Evolutionary conservation across 1,140 invertebrate species (phyloP), one percentile per base, ranked within the genome.

Genomic region (Cydia splendana): DNA sequence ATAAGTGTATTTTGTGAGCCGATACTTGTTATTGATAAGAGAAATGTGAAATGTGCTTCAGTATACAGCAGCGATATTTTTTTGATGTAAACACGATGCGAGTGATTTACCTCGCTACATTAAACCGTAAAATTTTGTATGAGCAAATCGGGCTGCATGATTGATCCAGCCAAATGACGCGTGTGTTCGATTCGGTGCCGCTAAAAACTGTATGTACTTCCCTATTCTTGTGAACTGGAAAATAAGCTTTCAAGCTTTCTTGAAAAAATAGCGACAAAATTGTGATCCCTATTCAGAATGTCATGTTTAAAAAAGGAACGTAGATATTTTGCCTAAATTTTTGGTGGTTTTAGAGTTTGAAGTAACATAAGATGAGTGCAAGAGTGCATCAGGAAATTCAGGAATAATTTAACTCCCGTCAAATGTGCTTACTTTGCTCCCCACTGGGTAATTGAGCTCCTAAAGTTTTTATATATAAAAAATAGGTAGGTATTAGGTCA

Each of bases 131-230:
- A 77, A 48, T 77, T 77, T 62, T 51, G 67, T 71, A 71, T 20
- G 76, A 65, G 74, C 71, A 77, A 79, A 71, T 76, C 65, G 38
- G 42, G 73, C 30, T 74, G 51, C 65, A 76, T 82, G 81, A 82
- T 82, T 82, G 81, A 82, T 82, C 69, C 76, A 20, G 48, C 20
- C 77, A 80, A 82, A 82, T 80, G 77, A 75, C 74, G 62, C 79
- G 79, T 78, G 73, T 62, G 24, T 48, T 20, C 73, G 18, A 15
- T 48, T 20, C 73, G 18, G 2, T 42, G 67, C 67, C 67, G 57
- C 57, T 13, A 30, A 53, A 48, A 74, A 18, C 48, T 74, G 42
- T 42, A 53, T 15, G 42, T 45, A 53, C 73, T 51, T 10, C 1
- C 28, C 42, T 48, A 48, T 48, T 48, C 13, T 74, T 74, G 2